Evolutionary conservation across 2,113 vertebrate genomes (phyloP).

Genomic region (Callospermophilus lateralis): DNA sequence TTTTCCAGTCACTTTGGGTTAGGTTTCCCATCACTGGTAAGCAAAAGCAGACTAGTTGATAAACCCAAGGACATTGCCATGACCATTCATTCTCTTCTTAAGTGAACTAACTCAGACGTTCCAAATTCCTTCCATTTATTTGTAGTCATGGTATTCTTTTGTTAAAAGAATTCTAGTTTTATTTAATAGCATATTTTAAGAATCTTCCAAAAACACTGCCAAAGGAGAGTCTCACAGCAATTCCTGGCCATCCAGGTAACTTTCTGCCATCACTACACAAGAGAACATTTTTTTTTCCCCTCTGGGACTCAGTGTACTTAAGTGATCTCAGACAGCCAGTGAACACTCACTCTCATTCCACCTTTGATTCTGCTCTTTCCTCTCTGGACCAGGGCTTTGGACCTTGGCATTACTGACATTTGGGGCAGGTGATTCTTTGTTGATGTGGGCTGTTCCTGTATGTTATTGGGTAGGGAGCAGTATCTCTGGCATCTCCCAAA

Average conservation of each 20-base stretch:
- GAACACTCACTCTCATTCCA: not conserved
- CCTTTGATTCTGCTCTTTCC: not conserved
- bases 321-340: not conserved
- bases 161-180: not conserved
- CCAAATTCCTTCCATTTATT: not conserved
- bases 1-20: not conserved
- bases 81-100: not conserved
- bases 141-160: not conserved
- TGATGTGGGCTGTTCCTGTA: rapidly evolving
- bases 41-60: not conserved
- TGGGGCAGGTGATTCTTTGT: not conserved
- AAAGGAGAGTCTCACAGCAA: not conserved
- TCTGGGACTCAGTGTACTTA: not conserved
- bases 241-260: not conserved
- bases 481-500: not conserved
- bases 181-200: not conserved
- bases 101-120: not conserved
- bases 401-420: not conserved
- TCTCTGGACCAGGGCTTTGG: not conserved
- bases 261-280: not conserved
- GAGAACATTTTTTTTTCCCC: not conserved
- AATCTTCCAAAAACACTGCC: not conserved
- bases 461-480: not conserved
- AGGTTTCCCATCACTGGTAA: not conserved
- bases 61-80: not conserved